Conservation (phyloP, 2,888 invertebrate genomes). For the Synanthedon tipuliformis region DNA sequence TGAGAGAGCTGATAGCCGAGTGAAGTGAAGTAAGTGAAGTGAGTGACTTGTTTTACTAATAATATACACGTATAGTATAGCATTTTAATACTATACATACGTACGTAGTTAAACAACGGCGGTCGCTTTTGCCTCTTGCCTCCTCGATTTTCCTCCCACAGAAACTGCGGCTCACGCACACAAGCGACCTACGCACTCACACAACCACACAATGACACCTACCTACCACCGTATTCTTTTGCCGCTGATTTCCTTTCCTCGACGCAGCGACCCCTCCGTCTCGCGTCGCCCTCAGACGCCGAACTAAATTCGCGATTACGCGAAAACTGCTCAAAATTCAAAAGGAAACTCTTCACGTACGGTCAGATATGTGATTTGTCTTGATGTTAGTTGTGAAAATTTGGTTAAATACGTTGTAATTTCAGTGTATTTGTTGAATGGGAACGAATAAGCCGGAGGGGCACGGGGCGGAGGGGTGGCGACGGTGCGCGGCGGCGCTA, state of each 20-base stretch:
- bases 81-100: constrained; percentile 1
- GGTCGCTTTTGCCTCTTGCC: constrained; percentile 1
- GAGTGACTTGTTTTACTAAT: not conserved
- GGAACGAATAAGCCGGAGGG: constrained; percentile 41
- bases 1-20: constrained; percentile 31
- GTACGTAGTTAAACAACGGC: not conserved
- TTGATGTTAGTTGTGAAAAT: not conserved
- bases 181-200: constrained; percentile 14
- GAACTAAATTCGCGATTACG: constrained; percentile 9
- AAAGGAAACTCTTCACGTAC: not conserved
- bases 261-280: constrained; percentile 27
- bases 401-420: constrained; percentile 26
- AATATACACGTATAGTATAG: not conserved
- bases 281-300: constrained; percentile 26
- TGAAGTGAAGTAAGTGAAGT: constrained; percentile 15
- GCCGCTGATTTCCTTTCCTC: constrained; percentile 52
- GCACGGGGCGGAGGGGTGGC: constrained; percentile 24
- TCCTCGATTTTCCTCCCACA: constrained; percentile 40
- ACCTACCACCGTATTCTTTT: constrained; percentile 24
- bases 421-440: constrained; percentile 59
- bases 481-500: constrained; percentile 14
- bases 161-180: constrained; percentile 36
- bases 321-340: not conserved
- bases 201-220: constrained; percentile 21
- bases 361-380: not conserved